Percentiles rank a stretch among this genome's conserved stretches.
Evolutionary conservation across 2,797 vertebrate species (phyloP).

Genomic region (Anguilla anguilla): DNA sequence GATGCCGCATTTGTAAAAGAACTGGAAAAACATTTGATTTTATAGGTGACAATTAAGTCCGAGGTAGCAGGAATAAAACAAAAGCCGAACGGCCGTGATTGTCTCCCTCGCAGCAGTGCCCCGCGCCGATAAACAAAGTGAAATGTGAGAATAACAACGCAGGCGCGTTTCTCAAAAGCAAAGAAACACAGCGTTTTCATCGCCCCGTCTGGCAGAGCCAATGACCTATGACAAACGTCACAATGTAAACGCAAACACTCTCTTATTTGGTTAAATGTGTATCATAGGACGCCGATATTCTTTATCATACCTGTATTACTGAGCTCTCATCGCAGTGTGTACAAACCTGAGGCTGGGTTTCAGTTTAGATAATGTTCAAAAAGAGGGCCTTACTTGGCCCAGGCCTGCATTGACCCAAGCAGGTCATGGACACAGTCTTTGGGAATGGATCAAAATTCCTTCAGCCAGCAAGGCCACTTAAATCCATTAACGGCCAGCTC

Average conservation of each 20-base stretch:
- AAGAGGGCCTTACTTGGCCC: background rate
- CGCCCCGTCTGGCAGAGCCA: constrained; percentile 36
- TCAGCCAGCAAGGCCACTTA: background rate
- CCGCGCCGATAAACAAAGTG: constrained; percentile 8
- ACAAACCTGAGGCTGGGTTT: background rate
- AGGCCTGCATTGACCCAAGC: background rate
- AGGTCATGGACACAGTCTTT: background rate
- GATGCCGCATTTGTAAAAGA: constrained; percentile 15
- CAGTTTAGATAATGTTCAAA: background rate
- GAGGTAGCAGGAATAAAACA: constrained; percentile 43
- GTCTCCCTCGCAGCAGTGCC: constrained; percentile 19
- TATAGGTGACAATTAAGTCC: constrained; percentile 34
- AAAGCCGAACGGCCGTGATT: background rate
- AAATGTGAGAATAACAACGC: constrained; percentile 9
- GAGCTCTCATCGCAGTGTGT: background rate
- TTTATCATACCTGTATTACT: constrained; percentile 62
- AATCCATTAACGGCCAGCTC: background rate
- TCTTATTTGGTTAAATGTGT: constrained; percentile 80
- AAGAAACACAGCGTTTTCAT: constrained; percentile 38
- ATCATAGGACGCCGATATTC: constrained; percentile 65
- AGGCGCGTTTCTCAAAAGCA: constrained; percentile 55
- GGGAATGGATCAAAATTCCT: background rate
- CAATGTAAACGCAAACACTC: constrained; percentile 65
- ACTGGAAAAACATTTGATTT: constrained; percentile 24
- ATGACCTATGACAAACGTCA: background rate